phyloP scores from a whole-genome alignment of 30 jellyfish, hydroid and myxozoan species.

The Turritopsis rubra region DNA sequence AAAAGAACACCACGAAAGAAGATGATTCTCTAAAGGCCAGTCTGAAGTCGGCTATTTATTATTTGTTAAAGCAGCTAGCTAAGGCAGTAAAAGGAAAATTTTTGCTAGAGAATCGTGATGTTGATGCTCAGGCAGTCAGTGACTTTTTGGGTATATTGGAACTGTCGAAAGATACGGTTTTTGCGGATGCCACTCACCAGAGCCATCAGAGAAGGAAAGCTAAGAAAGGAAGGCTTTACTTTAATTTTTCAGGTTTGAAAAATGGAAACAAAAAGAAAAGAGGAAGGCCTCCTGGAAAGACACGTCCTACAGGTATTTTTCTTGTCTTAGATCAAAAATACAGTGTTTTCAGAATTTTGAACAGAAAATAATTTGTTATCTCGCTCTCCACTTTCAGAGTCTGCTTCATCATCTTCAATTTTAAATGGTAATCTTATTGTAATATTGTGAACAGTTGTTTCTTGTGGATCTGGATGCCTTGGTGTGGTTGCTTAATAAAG shows the following conservation, averaged over 20 bases:
- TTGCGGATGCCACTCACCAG: not conserved
- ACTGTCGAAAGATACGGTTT: not conserved
- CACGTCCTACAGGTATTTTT: not conserved
- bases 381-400: not conserved
- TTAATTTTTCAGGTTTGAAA: not conserved
- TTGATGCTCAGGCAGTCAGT: not conserved
- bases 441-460: not conserved
- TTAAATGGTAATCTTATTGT: not conserved
- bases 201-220: not conserved
- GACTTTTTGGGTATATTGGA: not conserved
- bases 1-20: not conserved
- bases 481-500: not conserved
- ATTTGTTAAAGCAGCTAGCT: not conserved
- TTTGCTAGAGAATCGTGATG: not conserved
- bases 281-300: not conserved
- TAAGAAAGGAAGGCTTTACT: not conserved
- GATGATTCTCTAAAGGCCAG: slow-evolving; percentile 4
- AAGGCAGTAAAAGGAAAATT: not conserved
- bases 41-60: not conserved
- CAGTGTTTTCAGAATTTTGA: not conserved
- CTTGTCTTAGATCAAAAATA: not conserved
- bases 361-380: not conserved
- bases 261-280: not conserved
- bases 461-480: not conserved
- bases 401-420: not conserved